phyloP scores from a whole-genome alignment of 2,888 invertebrate species.

The Nipponacmea schrenckii region DNA sequence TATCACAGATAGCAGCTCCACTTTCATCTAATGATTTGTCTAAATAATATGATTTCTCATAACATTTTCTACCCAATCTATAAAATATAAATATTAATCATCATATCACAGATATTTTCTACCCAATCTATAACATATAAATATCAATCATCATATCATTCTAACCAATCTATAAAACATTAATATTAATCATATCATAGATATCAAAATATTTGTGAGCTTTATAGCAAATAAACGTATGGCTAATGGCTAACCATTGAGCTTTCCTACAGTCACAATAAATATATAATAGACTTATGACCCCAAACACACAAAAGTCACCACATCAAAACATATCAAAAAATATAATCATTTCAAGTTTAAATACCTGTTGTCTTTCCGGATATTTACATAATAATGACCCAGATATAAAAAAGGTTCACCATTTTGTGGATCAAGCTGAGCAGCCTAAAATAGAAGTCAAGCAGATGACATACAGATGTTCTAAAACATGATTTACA shows the following conservation, averaged over 20 bases:
- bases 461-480: not conserved
- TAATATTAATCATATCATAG: no score
- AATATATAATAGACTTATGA: no score
- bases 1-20: slow-evolving; percentile 80
- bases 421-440: slow-evolving; percentile 80
- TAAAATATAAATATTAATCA: slow-evolving; percentile 68
- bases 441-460: slow-evolving; percentile 65
- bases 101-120: slow-evolving; percentile 80
- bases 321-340: no score
- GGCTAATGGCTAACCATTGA: no score
- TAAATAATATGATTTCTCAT: slow-evolving; percentile 83
- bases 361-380: slow-evolving; percentile 76
- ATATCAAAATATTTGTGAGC: no score
- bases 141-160: no score
- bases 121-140: slow-evolving; percentile 64
- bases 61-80: slow-evolving; percentile 82
- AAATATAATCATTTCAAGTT: not conserved
- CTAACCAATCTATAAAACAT: no score
- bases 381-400: slow-evolving; percentile 76
- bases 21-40: slow-evolving; percentile 77
- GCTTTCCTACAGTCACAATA: no score
- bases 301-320: no score
- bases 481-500: no score
- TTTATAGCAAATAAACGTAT: no score
- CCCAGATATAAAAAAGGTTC: slow-evolving; percentile 82